Base-by-base conservation (phyloP, 1,140 invertebrate species). In the Zeugodacus cucurbitae region DNA sequence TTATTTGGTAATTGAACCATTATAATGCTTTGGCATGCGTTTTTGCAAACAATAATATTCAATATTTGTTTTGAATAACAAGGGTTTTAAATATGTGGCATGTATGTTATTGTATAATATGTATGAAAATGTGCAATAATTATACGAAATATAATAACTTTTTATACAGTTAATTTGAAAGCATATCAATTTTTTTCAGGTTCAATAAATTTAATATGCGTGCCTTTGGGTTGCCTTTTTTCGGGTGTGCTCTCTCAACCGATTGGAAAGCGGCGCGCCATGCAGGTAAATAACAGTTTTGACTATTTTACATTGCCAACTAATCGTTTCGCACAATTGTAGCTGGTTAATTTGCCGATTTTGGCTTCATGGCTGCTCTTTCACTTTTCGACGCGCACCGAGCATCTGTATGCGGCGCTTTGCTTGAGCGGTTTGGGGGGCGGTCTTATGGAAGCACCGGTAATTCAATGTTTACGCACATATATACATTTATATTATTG, bases 391-490 rank as follows among this genome's bases (percentile, higher is more conserved):
- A 94, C 91, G 3, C 94, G 93, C 85, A 94, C 95, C 1, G 93
- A 92, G 37, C 95, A 96, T 91, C 93, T 97, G 20, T 97, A 97
- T 91, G 89, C 94, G 2, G 96, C 96, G 17, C 93, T 97, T 54
- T 94, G 95, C 87, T 93, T 97, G 67, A 96, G 96, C 22, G 96
- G 96, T 10, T 89, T 97, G 1, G 95, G 95, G 5, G 96, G 96
- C 85, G 97, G 97, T 78, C 92, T 97, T 0, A 93, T 97, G 64
- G 97, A 97, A 93, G 96, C 96, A 88, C 96, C 97, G 4, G 96
- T 97, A 94, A 94, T n/a, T 78, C 22, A 87, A 74, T 88, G 44
- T 22, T 29, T n/a, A 20, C 86, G 67, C 26, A 82, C 26, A 87
- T 88, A 22, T 29, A 48, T 48, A n/a, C n/a, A n/a, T n/a, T 54